Evolutionary conservation across 2,797 vertebrate species (phyloP), one percentile per base, ranked within the genome.

Genomic region (Acanthurus tractus): DNA sequence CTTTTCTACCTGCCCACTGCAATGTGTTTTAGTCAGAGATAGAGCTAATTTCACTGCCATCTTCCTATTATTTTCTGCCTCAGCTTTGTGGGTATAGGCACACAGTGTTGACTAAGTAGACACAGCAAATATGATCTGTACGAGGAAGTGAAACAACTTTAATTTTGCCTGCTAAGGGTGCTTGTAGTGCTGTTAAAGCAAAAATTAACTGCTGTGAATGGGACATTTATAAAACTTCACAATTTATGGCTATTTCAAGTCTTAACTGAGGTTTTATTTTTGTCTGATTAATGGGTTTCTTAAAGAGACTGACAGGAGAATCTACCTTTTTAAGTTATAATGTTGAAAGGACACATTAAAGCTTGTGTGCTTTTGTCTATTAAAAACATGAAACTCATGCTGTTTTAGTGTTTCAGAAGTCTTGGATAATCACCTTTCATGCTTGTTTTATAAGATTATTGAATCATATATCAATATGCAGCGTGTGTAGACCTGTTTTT

Each of bases 41-140:
- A 74, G 81, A 79, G 4, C 18, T 81, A 53, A 81, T 86, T 82
- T 46, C 20, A 20, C 55, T n/a, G 57, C 57, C 67, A 67, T 65
- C 78, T 89, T 34, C 81, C 66, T 72, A 78, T 81, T 70, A 74
- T 50, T 68, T 64, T 45, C 72, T 82, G 79, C 61, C 73, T 85
- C 82, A 68, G 42, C 68, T 80, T 83, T 50, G 67, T 55, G 65
- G 82, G 57, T 58, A 42, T 74, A 74, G 44, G 55, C 70, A 59
- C 63, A 73, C 46, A 81, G 64, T 45, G 42, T 38, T 18, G 36
- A 3, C 61, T 49, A 53, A 81, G 52, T 45, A 65, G 56, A 57
- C 53, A 61, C 53, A 61, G 70, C 77, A 70, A 64, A 70, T 20
- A 66, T 5, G 56, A 36, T 54, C 63, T 61, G 75, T 69, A 76